Conservation (phyloP, 2,888 invertebrate species). For the Matsumyia berberina region DNA sequence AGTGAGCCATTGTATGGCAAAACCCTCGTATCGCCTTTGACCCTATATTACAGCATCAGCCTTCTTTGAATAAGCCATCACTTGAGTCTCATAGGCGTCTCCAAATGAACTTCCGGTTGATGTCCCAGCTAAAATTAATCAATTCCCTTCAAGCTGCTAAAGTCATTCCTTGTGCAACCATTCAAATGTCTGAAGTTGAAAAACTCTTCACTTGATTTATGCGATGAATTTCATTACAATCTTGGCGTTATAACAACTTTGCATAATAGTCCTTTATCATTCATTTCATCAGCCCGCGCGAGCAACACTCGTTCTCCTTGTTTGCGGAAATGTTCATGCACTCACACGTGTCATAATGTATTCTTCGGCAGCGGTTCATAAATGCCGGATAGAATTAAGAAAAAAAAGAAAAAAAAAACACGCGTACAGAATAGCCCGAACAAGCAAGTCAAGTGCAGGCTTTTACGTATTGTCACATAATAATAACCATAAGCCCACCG, state of each 20-base stretch:
- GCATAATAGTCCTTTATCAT: slow-evolving; percentile 54
- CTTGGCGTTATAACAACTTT: slow-evolving; percentile 47
- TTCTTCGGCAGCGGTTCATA: background rate
- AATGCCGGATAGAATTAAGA: slow-evolving; percentile 4
- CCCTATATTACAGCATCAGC: no score
- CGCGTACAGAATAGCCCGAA: slow-evolving; percentile 31
- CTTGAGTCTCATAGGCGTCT: no score
- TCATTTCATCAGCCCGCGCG: slow-evolving; percentile 18
- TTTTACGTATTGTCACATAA: slow-evolving; percentile 55
- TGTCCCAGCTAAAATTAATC: background rate
- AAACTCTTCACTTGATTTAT: slow-evolving; percentile 47
- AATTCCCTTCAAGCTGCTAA: background rate
- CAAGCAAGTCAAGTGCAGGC: slow-evolving; percentile 29
- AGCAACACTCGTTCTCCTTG: slow-evolving; percentile 28
- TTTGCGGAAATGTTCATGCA: slow-evolving; percentile 48
- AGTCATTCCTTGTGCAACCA: background rate
- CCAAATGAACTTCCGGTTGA: background rate
- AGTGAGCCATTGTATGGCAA: no score
- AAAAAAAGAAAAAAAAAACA: background rate
- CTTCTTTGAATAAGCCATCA: no score
- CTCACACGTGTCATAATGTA: slow-evolving; percentile 27
- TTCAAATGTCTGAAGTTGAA: slow-evolving; percentile 43
- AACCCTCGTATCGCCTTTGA: no score
- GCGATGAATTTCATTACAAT: slow-evolving; percentile 41
- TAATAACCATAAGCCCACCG: slow-evolving; percentile 69